Percentiles rank a stretch among this genome's conserved stretches.
phyloP scores from a whole-genome alignment of 2,888 invertebrate species.

The Neuroscelio doddi region DNA sequence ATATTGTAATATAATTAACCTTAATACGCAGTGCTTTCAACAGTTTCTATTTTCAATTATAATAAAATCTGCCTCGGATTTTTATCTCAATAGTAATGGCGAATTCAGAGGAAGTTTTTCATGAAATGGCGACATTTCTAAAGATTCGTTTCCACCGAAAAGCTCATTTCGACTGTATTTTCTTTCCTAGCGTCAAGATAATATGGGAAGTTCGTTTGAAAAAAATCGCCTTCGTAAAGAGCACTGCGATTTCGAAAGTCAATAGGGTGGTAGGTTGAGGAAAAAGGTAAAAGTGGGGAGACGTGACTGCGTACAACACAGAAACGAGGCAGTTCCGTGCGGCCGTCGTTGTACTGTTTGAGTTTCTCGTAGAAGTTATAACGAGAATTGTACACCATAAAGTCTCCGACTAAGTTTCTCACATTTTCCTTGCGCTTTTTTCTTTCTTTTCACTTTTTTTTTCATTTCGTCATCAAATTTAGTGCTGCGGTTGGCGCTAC shows the following conservation, averaged over 20 bases:
- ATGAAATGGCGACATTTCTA: slow-evolving; percentile 33
- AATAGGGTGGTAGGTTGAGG: slow-evolving; percentile 21
- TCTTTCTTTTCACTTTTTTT: slow-evolving; percentile 23
- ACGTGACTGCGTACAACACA: slow-evolving; percentile 32
- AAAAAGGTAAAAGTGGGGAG: slow-evolving; percentile 30
- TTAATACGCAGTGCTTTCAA: not conserved
- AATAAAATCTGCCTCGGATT: slow-evolving; percentile 33
- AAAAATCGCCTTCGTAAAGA: slow-evolving; percentile 30
- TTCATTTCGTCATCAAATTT: slow-evolving; percentile 3
- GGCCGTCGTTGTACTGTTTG: slow-evolving; percentile 36
- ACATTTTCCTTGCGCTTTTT: slow-evolving; percentile 33
- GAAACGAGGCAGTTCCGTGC: slow-evolving; percentile 36
- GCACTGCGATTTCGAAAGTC: slow-evolving; percentile 28
- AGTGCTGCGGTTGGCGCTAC: slow-evolving; percentile 17
- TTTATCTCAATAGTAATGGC: slow-evolving; percentile 32
- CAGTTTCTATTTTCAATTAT: slow-evolving; percentile 36
- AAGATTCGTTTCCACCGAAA: slow-evolving; percentile 28
- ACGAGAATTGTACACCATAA: slow-evolving; percentile 47
- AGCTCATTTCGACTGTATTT: slow-evolving; percentile 36
- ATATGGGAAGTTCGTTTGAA: slow-evolving; percentile 32
- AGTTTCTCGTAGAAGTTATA: slow-evolving; percentile 45
- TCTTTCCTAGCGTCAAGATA: slow-evolving; percentile 34
- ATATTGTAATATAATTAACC: too few relatives aligned
- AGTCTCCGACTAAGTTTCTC: slow-evolving; percentile 38
- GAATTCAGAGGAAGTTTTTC: slow-evolving; percentile 25